These are phyloP conservation scores for Mimas tiliae DNA, from an alignment of 2,888 invertebrate genomes.

Conservation along the genomic window DNA sequence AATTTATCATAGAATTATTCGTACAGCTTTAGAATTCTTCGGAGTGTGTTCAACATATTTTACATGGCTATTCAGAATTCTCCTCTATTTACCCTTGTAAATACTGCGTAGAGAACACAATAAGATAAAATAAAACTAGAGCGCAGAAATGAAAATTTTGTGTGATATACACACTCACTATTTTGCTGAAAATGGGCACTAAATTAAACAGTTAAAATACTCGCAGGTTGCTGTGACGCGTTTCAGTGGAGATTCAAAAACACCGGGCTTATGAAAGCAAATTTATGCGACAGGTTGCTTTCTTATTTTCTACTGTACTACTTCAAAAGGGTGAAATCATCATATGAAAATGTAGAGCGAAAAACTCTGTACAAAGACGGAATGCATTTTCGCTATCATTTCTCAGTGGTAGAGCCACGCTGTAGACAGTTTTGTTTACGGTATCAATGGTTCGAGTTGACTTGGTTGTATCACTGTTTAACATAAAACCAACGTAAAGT, in stretches of 20 bases:
- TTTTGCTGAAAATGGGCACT: constrained; percentile 16
- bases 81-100: no score
- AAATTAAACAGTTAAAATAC: constrained; percentile 21
- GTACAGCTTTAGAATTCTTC: no score
- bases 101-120: background rate
- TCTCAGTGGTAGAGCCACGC: no score
- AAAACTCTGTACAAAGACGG: background rate
- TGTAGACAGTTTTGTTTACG: no score
- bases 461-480: no score
- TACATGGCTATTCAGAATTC: no score
- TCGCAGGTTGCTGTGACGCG: constrained; percentile 18
- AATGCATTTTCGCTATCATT: no score
- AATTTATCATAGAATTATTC: no score
- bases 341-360: background rate
- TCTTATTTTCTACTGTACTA: constrained; percentile 16
- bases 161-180: background rate
- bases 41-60: no score
- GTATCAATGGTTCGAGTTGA: no score
- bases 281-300: constrained; percentile 20
- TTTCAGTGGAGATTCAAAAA: constrained; percentile 20
- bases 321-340: constrained; percentile 18
- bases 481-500: no score
- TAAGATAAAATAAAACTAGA: background rate
- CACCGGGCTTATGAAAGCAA: constrained; percentile 21
- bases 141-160: background rate